These are phyloP conservation scores for Pseudolycoriella hygida DNA, from an alignment of 2,888 invertebrate species.

Conservation along the genomic window DNA sequence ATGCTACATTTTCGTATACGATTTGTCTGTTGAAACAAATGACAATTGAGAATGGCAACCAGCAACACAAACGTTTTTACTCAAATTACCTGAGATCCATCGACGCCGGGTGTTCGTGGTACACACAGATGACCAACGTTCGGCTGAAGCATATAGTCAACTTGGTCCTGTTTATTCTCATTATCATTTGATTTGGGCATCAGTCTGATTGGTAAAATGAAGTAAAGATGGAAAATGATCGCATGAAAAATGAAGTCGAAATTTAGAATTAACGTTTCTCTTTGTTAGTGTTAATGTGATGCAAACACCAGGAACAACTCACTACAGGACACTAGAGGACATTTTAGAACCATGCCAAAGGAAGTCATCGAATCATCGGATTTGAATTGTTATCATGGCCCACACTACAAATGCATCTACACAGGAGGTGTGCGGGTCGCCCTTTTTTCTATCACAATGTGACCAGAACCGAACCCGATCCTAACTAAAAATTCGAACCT, in stretches of 20 bases:
- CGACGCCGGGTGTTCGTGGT: constrained; percentile 49
- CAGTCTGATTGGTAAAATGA: background rate
- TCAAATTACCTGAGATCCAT: constrained; percentile 36
- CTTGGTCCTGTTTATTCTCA: background rate
- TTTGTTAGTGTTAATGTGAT: background rate
- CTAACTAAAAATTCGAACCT: no score
- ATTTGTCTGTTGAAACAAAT: constrained; percentile 26
- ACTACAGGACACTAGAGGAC: no score
- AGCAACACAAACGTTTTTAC: background rate
- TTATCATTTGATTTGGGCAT: background rate
- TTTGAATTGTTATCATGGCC: no score
- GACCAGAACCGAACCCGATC: no score
- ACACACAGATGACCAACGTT: constrained; percentile 29
- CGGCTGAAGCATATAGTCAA: background rate
- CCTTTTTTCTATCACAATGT: no score
- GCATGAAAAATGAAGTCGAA: no score
- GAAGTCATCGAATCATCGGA: no score
- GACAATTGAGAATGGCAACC: background rate
- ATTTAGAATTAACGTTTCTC: background rate
- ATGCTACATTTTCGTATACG: constrained; percentile 77
- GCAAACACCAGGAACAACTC: no score
- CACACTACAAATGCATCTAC: no score
- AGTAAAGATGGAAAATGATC: no score
- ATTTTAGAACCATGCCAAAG: no score
- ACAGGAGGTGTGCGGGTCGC: no score